Conservation (phyloP, 2,113 vertebrate genomes). For the Ailurus styani region DNA sequence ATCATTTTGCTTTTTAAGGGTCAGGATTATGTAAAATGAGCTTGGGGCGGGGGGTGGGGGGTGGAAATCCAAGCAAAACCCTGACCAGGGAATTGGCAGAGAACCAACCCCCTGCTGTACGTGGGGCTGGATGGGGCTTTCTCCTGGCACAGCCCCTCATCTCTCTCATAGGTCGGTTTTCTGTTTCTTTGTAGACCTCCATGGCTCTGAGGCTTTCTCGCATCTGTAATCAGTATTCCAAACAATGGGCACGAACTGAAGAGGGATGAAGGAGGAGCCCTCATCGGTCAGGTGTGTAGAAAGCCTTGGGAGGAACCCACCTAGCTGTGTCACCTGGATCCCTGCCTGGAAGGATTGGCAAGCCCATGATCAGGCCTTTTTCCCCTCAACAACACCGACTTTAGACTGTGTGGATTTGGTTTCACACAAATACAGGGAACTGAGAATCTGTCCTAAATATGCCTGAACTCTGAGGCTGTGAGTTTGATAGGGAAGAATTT, state of each 20-base stretch:
- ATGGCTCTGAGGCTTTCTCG: background rate
- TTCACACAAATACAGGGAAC: background rate
- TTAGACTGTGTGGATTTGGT: background rate
- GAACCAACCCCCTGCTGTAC: fast-evolving
- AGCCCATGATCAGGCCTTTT: background rate
- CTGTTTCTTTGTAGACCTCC: background rate
- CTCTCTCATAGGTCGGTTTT: background rate
- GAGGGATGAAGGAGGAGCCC: background rate
- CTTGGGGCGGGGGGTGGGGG: background rate
- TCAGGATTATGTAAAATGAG: background rate
- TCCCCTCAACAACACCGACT: background rate
- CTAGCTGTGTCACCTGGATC: fast-evolving
- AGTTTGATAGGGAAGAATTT: background rate
- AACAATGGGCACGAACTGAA: background rate
- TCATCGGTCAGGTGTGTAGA: background rate
- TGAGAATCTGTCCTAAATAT: background rate
- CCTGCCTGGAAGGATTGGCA: fast-evolving
- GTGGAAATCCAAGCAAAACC: background rate
- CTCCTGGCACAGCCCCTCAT: background rate
- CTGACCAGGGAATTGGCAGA: background rate
- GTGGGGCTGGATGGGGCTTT: background rate
- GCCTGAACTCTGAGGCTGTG: background rate
- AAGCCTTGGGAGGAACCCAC: fast-evolving
- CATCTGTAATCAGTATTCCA: background rate
- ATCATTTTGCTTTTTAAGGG: background rate